Percentiles rank a stretch among this genome's conserved stretches.
Conservation (phyloP, 2,113 vertebrate species). For the Orientallactaga bullata region DNA sequence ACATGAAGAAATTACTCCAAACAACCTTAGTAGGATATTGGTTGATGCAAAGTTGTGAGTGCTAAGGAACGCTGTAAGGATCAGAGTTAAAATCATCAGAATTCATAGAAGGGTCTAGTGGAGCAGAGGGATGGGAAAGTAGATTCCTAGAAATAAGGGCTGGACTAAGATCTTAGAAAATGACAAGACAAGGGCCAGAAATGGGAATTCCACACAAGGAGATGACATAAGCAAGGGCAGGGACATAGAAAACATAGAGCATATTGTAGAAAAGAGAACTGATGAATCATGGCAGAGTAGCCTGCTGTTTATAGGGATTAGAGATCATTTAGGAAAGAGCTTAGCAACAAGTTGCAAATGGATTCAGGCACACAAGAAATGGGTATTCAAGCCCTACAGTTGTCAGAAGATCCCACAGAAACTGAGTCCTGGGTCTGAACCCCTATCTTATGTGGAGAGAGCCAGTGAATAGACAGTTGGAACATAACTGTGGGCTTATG, state of each 20-base stretch:
- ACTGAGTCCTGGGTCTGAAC: background rate
- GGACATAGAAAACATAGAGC: background rate
- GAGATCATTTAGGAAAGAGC: no score
- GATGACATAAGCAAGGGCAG: background rate
- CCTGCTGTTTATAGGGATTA: background rate
- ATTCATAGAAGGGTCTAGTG: background rate
- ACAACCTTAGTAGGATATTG: background rate
- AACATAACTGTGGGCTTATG: background rate
- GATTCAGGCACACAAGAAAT: background rate
- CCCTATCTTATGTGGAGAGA: background rate
- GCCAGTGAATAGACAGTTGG: background rate
- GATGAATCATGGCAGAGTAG: background rate
- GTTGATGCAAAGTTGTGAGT: background rate
- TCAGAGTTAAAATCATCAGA: background rate
- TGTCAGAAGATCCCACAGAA: background rate
- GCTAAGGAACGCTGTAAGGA: background rate
- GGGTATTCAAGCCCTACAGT: fast-evolving
- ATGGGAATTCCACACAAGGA: background rate
- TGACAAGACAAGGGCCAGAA: background rate
- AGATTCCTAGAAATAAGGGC: background rate
- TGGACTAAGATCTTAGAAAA: background rate
- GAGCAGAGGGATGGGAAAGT: fast-evolving
- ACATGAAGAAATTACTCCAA: background rate
- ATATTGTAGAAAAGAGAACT: background rate
- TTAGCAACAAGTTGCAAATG: background rate